Conservation (phyloP, 2,888 invertebrate genomes). For the Formica aserva region DNA sequence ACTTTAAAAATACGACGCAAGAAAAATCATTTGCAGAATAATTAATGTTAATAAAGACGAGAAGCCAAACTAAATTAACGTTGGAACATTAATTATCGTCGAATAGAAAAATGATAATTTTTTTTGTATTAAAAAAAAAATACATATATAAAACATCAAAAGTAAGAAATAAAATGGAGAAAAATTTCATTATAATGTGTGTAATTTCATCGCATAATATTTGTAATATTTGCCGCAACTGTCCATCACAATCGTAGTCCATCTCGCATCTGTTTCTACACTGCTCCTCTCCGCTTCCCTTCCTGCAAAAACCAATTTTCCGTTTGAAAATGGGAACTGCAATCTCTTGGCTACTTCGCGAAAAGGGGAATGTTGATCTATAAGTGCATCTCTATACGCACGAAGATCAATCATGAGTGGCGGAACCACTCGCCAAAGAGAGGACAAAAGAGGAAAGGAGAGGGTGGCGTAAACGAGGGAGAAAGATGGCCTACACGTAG, state of each 20-base stretch:
- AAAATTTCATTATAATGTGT: not conserved
- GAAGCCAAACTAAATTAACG: not conserved
- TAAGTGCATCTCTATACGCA: not conserved
- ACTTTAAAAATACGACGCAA: not conserved
- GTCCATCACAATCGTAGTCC: slow-evolving; percentile 3
- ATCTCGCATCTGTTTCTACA: slow-evolving; percentile 31
- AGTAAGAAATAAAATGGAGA: not conserved
- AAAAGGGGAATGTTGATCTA: slow-evolving; percentile 27
- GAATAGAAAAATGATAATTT: not conserved
- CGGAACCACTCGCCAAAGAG: slow-evolving; percentile 19
- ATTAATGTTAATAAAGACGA: not conserved
- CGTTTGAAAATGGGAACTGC: slow-evolving; percentile 7
- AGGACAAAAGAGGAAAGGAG: slow-evolving; percentile 7
- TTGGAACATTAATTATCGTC: not conserved
- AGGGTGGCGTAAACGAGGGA: slow-evolving; percentile 48
- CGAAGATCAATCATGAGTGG: slow-evolving; percentile 23
- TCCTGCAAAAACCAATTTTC: slow-evolving; percentile 4
- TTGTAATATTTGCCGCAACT: not conserved
- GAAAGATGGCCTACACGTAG: slow-evolving; percentile 65
- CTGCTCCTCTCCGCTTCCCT: not conserved
- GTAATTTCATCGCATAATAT: not conserved
- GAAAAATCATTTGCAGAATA: not conserved
- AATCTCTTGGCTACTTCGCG: slow-evolving; percentile 1
- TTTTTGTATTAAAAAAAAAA: not conserved
- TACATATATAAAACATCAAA: not conserved